Base-by-base conservation (phyloP, 2,797 vertebrate genomes). In the Valencia hispanica region DNA sequence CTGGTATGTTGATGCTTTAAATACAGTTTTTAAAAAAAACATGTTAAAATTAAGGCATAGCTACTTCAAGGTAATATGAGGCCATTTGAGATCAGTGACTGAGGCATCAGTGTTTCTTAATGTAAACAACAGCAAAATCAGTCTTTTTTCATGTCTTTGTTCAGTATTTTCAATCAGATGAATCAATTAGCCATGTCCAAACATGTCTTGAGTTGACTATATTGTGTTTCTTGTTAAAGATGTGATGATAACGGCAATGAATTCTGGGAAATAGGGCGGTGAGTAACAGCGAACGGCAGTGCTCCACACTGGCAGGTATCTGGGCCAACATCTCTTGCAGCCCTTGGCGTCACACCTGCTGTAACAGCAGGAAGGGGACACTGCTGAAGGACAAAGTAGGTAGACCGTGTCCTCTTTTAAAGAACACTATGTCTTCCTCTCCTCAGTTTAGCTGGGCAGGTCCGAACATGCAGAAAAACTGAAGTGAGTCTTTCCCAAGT, bases 261-360 rank as follows among this genome's bases (percentile, higher is more conserved):
- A 71, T 71, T 79, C 12, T 47, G 32, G 78, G n/a, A 73, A 83
- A 48, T 74, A 59, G 70, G 0, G 48, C 63, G 5, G 43, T 36
- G 68, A 81, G 74, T 85, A 85, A 74, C 75, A 90, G 89, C 84
- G 84, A 80, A 76, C 45, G 73, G 70, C 74, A 57, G 72, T 66
- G 88, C 83, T 89, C 81, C 84, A 83, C 78, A 48, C 79, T 71
- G 82, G 84, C 81, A 87, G 77, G 78, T 92, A 90, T 91, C 74
- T 93, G 89, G 93, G 91, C 81, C 92, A 88, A 48, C 3, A 12
- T 72, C 76, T 77, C 87, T 74, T 34, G 15, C 73, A 74, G 87
- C 75, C 85, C 77, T 84, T 74, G 85, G 85, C 74, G 61, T 79
- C 80, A 82, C 91, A 93, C 92, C 91, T 91, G 92, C 90, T 87